phyloP scores from a whole-genome alignment of 2,797 vertebrate genomes.

The Propithecus perrieri region DNA sequence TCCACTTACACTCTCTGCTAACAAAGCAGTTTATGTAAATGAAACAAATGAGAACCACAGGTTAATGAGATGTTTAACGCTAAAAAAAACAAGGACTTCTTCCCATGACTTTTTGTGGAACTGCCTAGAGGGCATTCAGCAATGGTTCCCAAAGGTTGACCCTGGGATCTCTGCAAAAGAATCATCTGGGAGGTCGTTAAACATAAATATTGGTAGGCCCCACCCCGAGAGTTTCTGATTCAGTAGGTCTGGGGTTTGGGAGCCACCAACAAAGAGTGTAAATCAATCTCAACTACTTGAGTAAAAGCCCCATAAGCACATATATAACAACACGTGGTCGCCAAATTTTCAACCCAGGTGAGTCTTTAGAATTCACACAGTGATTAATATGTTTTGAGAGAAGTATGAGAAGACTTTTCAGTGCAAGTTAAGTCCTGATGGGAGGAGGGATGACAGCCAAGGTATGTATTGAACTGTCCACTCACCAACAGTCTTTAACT shows the following conservation, averaged over 20 bases:
- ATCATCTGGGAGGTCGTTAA: neutral
- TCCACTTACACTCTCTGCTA: neutral
- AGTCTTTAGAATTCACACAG: conserved; percentile 22
- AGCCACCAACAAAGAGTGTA: neutral
- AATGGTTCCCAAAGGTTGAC: conserved; percentile 33
- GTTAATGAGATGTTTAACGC: neutral
- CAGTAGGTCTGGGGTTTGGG: neutral
- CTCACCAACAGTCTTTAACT: neutral
- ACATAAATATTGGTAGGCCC: neutral
- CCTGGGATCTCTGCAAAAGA: neutral
- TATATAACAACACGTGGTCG: neutral
- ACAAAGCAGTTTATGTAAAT: conserved; percentile 31
- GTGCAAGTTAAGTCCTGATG: conserved; percentile 40
- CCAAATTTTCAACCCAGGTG: conserved; percentile 52
- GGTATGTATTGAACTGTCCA: neutral
- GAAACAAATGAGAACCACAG: conserved; percentile 15
- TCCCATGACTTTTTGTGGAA: neutral
- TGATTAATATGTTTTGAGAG: conserved; percentile 59
- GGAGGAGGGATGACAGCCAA: conserved; percentile 30
- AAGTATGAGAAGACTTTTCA: conserved; percentile 32
- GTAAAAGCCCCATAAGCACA: conserved; percentile 35
- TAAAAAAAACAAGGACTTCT: neutral
- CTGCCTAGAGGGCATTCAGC: neutral
- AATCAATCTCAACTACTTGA: conserved; percentile 49
- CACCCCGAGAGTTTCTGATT: neutral